Conservation (phyloP, 2,113 vertebrate species). For the Dicrurus megarhynchus region DNA sequence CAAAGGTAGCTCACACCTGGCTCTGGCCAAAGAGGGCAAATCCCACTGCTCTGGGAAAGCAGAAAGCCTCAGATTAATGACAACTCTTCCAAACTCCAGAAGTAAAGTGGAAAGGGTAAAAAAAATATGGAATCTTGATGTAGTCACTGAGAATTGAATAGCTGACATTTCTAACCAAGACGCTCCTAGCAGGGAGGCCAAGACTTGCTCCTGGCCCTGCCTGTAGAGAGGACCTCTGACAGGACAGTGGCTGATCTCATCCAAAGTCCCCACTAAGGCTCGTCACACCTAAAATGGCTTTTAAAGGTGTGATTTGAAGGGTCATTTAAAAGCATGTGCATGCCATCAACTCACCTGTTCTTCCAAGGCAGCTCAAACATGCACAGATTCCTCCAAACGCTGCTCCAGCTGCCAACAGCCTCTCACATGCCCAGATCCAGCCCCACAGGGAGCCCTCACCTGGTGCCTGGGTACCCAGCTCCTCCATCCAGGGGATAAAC, state of each 20-base stretch:
- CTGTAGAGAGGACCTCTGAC: background rate
- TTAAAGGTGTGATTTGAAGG: background rate
- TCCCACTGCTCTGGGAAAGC: background rate
- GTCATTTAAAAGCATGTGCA: fast-evolving
- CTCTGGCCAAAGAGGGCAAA: background rate
- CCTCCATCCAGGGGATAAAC: background rate
- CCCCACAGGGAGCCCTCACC: background rate
- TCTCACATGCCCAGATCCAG: background rate
- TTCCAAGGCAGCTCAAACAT: background rate
- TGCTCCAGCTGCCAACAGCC: background rate
- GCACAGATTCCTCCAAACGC: fast-evolving
- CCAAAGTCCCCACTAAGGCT: background rate
- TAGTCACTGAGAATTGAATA: background rate
- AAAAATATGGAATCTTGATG: fast-evolving
- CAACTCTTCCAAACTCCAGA: background rate
- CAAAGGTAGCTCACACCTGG: background rate
- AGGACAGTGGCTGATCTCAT: background rate
- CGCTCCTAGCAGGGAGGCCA: background rate
- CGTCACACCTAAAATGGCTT: background rate
- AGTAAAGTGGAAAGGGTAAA: background rate
- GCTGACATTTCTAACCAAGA: background rate
- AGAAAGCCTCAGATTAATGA: background rate
- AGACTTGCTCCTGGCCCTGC: background rate
- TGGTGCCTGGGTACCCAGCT: background rate
- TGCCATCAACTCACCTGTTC: background rate